phyloP scores from a whole-genome alignment of 2,888 invertebrate genomes.

The Lucinisca nassula region DNA sequence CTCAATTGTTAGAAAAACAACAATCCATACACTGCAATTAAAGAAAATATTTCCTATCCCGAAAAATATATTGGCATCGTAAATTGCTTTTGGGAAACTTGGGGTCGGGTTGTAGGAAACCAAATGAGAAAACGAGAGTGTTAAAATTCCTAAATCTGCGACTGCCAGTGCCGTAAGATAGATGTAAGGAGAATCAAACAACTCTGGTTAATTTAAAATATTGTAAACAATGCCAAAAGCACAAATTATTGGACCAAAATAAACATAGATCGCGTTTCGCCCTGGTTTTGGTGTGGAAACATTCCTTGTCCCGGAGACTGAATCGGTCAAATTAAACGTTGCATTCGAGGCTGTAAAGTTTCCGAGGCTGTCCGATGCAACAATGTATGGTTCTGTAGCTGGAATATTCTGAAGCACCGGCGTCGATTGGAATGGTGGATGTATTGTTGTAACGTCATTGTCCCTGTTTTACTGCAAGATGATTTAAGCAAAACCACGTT shows the following conservation, averaged over 20 bases:
- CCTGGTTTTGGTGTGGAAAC: no score
- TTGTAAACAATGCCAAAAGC: constrained; percentile 85
- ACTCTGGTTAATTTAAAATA: constrained; percentile 79
- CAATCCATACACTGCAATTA: constrained; percentile 82
- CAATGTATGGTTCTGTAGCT: no score
- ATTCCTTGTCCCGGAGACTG: no score
- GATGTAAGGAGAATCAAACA: constrained; percentile 84
- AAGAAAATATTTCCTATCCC: constrained; percentile 82
- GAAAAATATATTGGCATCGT: constrained; percentile 80
- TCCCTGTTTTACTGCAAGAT: no score
- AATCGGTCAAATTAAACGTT: no score
- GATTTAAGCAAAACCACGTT: no score
- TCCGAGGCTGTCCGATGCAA: no score
- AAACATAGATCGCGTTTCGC: constrained; percentile 67
- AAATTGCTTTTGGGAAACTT: constrained; percentile 75
- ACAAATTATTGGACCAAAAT: constrained; percentile 81
- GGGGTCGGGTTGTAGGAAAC: constrained; percentile 46
- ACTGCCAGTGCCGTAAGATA: constrained; percentile 83
- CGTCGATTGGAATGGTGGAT: no score
- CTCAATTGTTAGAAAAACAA: constrained; percentile 83
- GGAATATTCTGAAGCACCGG: no score
- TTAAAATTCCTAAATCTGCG: constrained; percentile 79
- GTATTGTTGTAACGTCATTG: no score
- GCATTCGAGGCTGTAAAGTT: no score
- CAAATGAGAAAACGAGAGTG: constrained; percentile 74